Conservation (phyloP, 2,888 invertebrate genomes). For the Drosophila incognita region DNA sequence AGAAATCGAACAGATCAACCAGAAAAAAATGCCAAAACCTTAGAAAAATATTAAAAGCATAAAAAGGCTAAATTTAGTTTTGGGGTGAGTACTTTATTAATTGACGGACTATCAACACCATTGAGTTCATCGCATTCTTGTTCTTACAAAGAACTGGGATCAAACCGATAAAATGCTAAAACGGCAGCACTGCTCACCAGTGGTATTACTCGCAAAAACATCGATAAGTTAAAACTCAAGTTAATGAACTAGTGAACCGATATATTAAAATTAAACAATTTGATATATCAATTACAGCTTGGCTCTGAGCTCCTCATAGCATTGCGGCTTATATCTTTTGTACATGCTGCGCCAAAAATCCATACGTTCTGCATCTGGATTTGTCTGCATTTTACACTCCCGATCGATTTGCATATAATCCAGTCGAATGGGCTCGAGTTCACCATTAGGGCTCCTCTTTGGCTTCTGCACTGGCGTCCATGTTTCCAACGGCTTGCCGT, state of each 20-base stretch:
- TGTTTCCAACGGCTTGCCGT: conserved; percentile 84
- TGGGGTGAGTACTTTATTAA: not conserved
- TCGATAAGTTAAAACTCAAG: not conserved
- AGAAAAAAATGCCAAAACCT: not conserved
- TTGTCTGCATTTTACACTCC: conserved; percentile 71
- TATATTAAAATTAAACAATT: not conserved
- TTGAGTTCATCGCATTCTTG: not conserved
- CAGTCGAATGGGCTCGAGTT: conserved; percentile 55
- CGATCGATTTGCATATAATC: conserved; percentile 81
- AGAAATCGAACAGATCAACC: not conserved
- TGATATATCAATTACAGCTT: conserved; percentile 56
- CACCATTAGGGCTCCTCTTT: not conserved
- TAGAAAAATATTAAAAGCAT: not conserved
- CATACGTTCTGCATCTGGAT: conserved; percentile 81
- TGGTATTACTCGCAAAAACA: not conserved
- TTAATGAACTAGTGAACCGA: not conserved
- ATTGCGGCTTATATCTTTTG: conserved; percentile 73
- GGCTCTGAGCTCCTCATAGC: conserved; percentile 58
- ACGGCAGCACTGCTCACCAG: not conserved
- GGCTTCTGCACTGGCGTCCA: conserved; percentile 76
- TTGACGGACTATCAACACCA: not conserved
- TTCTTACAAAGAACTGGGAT: not conserved
- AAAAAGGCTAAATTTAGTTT: not conserved
- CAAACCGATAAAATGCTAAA: not conserved
- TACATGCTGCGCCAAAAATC: conserved; percentile 83